A percentile compares a stretch with the other conserved stretches of the same genome.
phyloP scores from a whole-genome alignment of 2,113 vertebrate species.

The Pheucticus melanocephalus region DNA sequence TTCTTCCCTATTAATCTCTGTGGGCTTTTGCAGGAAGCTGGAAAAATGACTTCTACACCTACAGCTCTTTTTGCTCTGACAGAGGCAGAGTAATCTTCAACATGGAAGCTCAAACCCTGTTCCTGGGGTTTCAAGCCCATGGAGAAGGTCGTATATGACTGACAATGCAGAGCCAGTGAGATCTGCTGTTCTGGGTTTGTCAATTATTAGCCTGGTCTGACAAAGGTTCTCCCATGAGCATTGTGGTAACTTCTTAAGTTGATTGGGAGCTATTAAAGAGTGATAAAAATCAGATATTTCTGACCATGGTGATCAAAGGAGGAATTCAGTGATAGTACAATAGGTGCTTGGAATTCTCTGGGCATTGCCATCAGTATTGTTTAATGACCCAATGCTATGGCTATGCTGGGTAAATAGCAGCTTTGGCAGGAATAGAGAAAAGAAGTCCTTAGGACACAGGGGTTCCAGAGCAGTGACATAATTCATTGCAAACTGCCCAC shows the following conservation, averaged over 20 bases:
- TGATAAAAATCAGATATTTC: slow-evolving; percentile 73
- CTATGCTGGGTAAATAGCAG: slow-evolving; percentile 26
- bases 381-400: slow-evolving; percentile 67
- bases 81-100: background rate
- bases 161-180: background rate
- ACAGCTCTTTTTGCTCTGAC: background rate
- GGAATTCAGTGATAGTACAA: slow-evolving; percentile 64
- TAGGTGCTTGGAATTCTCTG: slow-evolving; percentile 44
- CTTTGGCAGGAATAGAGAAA: background rate
- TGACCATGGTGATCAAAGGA: slow-evolving; percentile 64
- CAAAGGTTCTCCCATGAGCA: slow-evolving; percentile 54
- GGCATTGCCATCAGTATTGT: slow-evolving; percentile 62
- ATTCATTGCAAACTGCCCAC: background rate
- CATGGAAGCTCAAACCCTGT: background rate
- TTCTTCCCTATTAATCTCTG: background rate
- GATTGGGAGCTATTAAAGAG: slow-evolving; percentile 62
- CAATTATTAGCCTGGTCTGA: slow-evolving; percentile 65
- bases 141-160: slow-evolving; percentile 9
- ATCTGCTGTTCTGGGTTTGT: slow-evolving; percentile 49
- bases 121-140: background rate
- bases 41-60: background rate
- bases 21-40: background rate
- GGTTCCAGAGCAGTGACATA: background rate
- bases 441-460: background rate
- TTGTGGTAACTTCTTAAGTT: slow-evolving; percentile 61